These are phyloP conservation scores for Scaptomyza tumidula DNA, from an alignment of 2,888 invertebrate species.

Conservation along the genomic window DNA sequence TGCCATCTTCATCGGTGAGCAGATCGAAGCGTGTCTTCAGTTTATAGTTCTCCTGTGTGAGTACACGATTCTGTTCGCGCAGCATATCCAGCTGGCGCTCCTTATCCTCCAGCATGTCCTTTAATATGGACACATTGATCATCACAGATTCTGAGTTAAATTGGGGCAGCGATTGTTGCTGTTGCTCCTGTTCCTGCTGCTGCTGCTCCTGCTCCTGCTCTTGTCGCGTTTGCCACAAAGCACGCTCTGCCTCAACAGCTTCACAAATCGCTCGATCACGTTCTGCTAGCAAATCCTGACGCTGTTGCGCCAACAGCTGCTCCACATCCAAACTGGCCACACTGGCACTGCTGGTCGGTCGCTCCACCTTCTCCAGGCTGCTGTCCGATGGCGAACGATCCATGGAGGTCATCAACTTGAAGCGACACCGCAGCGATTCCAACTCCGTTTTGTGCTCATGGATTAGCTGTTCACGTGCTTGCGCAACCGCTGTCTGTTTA, in stretches of 20 bases:
- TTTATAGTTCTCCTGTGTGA: conserved; percentile 88
- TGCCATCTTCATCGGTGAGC: conserved; percentile 88
- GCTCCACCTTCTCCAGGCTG: conserved; percentile 91
- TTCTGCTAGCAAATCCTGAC: conserved; percentile 86
- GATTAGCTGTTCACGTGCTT: conserved; percentile 89
- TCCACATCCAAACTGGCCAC: conserved; percentile 84
- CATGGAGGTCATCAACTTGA: conserved; percentile 91
- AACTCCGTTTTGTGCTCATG: conserved; percentile 91
- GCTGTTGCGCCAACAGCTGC: conserved; percentile 88
- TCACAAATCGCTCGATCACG: conserved; percentile 86
- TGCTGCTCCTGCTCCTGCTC: conserved; percentile 10
- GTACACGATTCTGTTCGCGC: conserved; percentile 87
- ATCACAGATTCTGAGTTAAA: conserved; percentile 81
- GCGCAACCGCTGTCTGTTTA: conserved; percentile 87
- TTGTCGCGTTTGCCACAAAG: conserved; percentile 82
- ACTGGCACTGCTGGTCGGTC: conserved; percentile 85
- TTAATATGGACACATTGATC: conserved; percentile 88
- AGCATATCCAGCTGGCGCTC: conserved; percentile 89
- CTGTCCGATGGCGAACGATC: conserved; percentile 91
- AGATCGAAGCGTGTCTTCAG: conserved; percentile 89
- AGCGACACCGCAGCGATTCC: conserved; percentile 90
- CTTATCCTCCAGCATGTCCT: conserved; percentile 89
- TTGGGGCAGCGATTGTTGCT: conserved; percentile 48
- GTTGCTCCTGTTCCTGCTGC: conserved; percentile 6
- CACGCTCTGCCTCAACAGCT: conserved; percentile 85